Percentiles rank a stretch among this genome's conserved stretches.
Evolutionary conservation across 2,113 vertebrate species (phyloP).

Genomic region (Rynchops niger): DNA sequence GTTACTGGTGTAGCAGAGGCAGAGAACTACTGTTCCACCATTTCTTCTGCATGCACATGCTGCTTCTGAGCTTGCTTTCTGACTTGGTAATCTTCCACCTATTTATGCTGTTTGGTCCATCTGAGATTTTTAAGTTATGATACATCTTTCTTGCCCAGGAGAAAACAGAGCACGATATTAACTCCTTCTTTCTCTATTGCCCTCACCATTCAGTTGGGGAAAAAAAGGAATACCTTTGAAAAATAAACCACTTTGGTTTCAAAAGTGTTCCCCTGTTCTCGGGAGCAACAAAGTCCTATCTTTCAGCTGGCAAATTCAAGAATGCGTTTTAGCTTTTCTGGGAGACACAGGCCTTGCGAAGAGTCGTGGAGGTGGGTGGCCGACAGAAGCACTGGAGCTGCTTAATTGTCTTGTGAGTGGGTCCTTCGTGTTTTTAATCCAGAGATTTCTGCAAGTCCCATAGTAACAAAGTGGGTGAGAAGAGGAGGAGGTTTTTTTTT

Average conservation of each 20-base stretch:
- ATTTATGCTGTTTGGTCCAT: fast-evolving
- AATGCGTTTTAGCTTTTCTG: neutral
- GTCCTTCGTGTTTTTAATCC: conserved; percentile 16
- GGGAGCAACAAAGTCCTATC: neutral
- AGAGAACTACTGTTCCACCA: neutral
- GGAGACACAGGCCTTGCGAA: neutral
- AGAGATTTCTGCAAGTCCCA: conserved; percentile 32
- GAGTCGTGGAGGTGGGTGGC: conserved; percentile 15
- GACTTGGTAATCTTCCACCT: neutral
- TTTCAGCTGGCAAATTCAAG: neutral
- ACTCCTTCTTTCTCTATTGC: neutral
- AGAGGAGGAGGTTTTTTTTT: neutral
- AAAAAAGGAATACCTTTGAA: neutral
- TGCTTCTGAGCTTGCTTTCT: neutral
- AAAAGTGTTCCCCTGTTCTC: neutral
- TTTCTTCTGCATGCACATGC: neutral
- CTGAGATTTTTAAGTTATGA: neutral
- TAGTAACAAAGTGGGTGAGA: conserved; percentile 53
- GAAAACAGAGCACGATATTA: neutral
- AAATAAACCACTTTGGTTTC: neutral
- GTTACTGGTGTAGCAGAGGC: neutral
- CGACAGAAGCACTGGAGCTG: conserved; percentile 1
- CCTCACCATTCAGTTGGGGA: neutral
- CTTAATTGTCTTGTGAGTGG: conserved; percentile 46
- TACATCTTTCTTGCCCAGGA: neutral